Percentiles rank a stretch among this genome's conserved stretches.
phyloP scores from a whole-genome alignment of 35 echinoderm and acorn worm genomes.

The Holothuria glaberrima region DNA sequence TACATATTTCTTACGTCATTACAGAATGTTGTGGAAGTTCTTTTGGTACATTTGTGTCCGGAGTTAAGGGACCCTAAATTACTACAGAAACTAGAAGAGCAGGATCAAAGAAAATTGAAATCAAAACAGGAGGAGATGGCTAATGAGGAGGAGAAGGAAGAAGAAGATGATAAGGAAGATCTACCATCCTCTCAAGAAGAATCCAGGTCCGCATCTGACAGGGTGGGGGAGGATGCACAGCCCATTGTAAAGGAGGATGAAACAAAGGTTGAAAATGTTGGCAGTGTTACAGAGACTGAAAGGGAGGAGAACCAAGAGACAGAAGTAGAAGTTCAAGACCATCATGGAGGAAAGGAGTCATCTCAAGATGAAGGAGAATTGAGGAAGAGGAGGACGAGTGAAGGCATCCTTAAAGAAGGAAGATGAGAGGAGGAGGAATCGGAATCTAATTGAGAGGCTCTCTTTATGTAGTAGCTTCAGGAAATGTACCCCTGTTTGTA shows the following conservation, averaged over 20 bases:
- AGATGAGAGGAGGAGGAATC: no score
- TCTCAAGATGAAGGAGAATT: no score
- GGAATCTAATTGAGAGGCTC: no score
- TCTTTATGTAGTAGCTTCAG: no score
- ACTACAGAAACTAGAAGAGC: constrained; percentile 79
- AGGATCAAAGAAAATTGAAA: constrained; percentile 50
- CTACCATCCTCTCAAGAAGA: no score
- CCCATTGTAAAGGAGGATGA: neutral
- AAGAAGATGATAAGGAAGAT: constrained; percentile 25
- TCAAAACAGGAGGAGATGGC: neutral
- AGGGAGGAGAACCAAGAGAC: neutral
- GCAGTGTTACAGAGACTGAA: neutral
- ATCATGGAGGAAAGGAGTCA: no score
- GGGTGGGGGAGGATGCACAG: neutral
- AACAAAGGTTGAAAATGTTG: neutral
- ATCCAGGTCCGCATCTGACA: no score
- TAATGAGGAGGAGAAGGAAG: neutral
- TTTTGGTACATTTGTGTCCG: constrained; percentile 86
- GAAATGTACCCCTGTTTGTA: no score
- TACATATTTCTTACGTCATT: neutral
- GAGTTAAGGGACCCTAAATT: constrained; percentile 93
- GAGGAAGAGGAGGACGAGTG: no score
- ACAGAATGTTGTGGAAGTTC: constrained; percentile 82
- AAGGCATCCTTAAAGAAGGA: no score
- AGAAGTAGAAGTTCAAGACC: no score